Base-by-base conservation (phyloP, 2,888 invertebrate species). In the Apotomis betuletana region DNA sequence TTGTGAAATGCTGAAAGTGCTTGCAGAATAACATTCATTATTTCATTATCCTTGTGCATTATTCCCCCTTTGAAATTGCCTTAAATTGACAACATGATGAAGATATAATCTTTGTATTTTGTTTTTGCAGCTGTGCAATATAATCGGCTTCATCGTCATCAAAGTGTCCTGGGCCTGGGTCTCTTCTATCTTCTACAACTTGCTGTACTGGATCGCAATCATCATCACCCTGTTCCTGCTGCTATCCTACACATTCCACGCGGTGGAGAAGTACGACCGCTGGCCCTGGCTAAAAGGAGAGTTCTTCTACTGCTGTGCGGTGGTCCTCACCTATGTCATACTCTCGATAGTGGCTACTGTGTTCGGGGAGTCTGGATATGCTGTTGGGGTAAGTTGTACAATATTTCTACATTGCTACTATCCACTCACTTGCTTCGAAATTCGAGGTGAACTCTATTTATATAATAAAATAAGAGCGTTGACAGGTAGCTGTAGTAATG, bases 261-360 rank as follows among this genome's bases (percentile, higher is more conserved):
- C 98, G 8, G 94, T 98, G 67, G 98, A 98, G 89, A 96, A 96
- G 84, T 95, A 96, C 77, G 95, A 96, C 83, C 95, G 94, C 80
- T 95, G 97, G 81, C 98, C 98, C 0, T 98, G 98, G 98, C 90
- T 97, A 54, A 96, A 96, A 87, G 94, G 96, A 77, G 97, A 98
- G 90, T 94, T 97, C 78, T 91, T 95, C 64, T 97, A 94, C 89
- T 96, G 96, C 82, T 92, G 91, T 0, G 74, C 95, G 0, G 96
- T 97, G 95, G 91, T 95, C 0, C 83, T 96, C 13, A 94, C 96
- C 41, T 97, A 96, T 82, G 92, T 97, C 62, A 94, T 97, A 64
- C 96, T 97, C 13, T 95, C 97, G 0, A 94, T 96, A 75, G 94
- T 97, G 73, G 96, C 96, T 4, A 94, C 95, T 2, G 94, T 95